A percentile compares a stretch with the other conserved stretches of the same genome.
Evolutionary conservation across 2,888 invertebrate species (phyloP).

Genomic region (Euplexia lucipara): DNA sequence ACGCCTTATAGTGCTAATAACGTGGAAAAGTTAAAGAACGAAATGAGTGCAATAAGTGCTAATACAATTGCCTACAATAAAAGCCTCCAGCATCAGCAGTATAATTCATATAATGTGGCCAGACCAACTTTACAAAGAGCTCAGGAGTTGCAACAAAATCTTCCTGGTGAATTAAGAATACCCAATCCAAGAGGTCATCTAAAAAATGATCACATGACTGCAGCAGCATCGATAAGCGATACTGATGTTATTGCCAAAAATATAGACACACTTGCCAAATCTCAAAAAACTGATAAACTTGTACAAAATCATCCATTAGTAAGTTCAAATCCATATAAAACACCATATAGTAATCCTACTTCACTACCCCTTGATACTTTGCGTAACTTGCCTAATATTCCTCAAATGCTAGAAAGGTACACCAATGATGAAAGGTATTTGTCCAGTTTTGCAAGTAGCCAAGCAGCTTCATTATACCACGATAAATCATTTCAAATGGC

Average conservation of each 20-base stretch:
- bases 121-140: conserved; percentile 77
- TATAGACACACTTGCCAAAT: conserved; percentile 77
- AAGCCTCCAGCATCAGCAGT: conserved; percentile 82
- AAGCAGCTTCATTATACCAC: conserved; percentile 87
- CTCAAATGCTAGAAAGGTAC: conserved; percentile 92
- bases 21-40: conserved; percentile 80
- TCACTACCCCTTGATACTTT: conserved; percentile 88
- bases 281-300: conserved; percentile 82
- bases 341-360: conserved; percentile 81
- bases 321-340: conserved; percentile 84
- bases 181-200: conserved; percentile 83
- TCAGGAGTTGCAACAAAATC: conserved; percentile 81
- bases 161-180: conserved; percentile 83
- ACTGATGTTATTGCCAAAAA: conserved; percentile 76
- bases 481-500: conserved; percentile 92
- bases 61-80: conserved; percentile 82
- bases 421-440: conserved; percentile 90
- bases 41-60: conserved; percentile 71
- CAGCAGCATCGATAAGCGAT: conserved; percentile 71
- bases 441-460: conserved; percentile 84
- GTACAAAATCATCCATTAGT: conserved; percentile 82
- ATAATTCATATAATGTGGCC: conserved; percentile 78
- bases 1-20: conserved; percentile 76
- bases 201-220: conserved; percentile 78
- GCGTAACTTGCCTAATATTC: conserved; percentile 90